These are phyloP conservation scores for Spisula subtruncata DNA, from an alignment of 2,888 invertebrate genomes.

Conservation along the genomic window DNA sequence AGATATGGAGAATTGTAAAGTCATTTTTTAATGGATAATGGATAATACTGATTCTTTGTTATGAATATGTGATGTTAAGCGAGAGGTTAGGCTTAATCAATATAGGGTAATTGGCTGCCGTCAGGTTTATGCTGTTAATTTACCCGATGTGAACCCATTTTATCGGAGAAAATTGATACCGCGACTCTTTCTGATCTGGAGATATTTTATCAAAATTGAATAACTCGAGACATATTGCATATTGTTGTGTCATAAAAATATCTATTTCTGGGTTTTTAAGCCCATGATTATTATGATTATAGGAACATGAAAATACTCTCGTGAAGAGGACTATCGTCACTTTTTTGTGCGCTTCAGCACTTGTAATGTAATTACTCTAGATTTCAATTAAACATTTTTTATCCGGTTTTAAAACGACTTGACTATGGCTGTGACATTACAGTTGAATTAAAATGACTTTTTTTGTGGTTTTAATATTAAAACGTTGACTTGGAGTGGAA, in stretches of 20 bases:
- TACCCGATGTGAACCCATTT: slow-evolving; percentile 20
- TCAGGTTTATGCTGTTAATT: slow-evolving; percentile 28
- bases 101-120: slow-evolving; percentile 49
- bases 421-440: background rate
- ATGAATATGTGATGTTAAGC: background rate
- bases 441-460: slow-evolving; percentile 16
- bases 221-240: slow-evolving; percentile 41
- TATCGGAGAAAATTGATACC: slow-evolving; percentile 13
- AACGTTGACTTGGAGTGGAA: too few species aligned
- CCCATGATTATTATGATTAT: background rate
- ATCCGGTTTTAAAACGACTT: background rate
- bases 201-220: slow-evolving; percentile 37
- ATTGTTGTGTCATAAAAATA: slow-evolving; percentile 46
- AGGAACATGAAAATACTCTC: background rate
- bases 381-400: slow-evolving; percentile 16
- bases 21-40: slow-evolving; percentile 35
- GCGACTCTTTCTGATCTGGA: slow-evolving; percentile 18
- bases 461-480: background rate
- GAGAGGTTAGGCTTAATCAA: slow-evolving; percentile 44
- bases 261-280: slow-evolving; percentile 39
- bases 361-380: background rate
- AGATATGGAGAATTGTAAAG: slow-evolving; percentile 37
- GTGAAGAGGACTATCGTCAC: background rate
- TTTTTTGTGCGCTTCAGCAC: background rate
- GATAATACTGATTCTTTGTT: slow-evolving; percentile 48